Conservation (phyloP, 2,888 invertebrate genomes). For the Pemphredon lugubris region DNA sequence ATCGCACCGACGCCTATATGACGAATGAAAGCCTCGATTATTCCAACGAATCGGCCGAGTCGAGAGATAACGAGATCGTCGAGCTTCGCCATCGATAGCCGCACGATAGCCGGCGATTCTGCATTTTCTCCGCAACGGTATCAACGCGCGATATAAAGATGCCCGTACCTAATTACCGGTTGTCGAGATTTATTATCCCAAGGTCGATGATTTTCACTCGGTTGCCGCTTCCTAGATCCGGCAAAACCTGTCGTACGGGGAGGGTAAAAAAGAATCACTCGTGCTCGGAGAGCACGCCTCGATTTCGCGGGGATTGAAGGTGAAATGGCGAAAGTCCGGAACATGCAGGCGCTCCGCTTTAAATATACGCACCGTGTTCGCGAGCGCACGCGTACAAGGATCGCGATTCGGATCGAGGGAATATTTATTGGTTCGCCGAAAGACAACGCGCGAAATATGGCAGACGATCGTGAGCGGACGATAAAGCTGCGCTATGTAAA, state of each 20-base stretch:
- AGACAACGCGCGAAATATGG: constrained; percentile 45
- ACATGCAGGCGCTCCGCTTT: constrained; percentile 8
- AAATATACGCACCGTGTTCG: constrained; percentile 16
- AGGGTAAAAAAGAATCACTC: constrained; percentile 4
- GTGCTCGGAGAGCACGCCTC: constrained; percentile 27
- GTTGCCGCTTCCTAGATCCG: constrained; percentile 33
- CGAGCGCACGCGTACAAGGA: constrained; percentile 3
- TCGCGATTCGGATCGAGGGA: constrained; percentile 31
- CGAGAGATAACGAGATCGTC: no score
- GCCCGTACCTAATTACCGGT: constrained; percentile 29
- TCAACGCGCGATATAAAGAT: background rate
- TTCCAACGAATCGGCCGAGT: no score
- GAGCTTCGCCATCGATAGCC: constrained; percentile 1
- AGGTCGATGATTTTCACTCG: constrained; percentile 46
- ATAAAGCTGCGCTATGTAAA: constrained; percentile 17
- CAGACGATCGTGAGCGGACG: constrained; percentile 28
- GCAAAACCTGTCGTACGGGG: constrained; percentile 32
- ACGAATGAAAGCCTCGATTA: no score
- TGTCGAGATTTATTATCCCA: constrained; percentile 37
- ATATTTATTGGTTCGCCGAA: constrained; percentile 29
- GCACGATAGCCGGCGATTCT: constrained; percentile 1
- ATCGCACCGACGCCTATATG: no score
- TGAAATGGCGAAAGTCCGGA: constrained; percentile 57
- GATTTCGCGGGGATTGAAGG: constrained; percentile 48
- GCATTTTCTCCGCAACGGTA: background rate